Conservation (phyloP, 1,140 invertebrate genomes). For the Cyrtorhinus lividipennis region DNA sequence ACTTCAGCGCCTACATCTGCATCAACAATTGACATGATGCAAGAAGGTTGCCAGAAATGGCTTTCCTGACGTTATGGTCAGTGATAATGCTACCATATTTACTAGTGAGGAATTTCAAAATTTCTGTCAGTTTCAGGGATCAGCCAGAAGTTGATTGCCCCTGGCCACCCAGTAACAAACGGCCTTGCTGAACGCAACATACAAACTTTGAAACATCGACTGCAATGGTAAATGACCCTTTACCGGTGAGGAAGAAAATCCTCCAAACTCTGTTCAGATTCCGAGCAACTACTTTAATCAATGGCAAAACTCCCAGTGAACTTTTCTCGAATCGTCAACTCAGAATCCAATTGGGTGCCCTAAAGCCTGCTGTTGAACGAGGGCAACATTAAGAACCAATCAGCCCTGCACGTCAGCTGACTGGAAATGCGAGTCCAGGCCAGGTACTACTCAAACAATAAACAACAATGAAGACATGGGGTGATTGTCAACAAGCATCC, state of each 20-base stretch:
- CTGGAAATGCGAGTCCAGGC: not conserved
- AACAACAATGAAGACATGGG: not conserved
- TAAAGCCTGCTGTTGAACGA: not conserved
- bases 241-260: not conserved
- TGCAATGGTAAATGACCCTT: not conserved
- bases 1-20: not conserved
- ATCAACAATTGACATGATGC: conserved; percentile 10
- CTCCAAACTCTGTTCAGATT: not conserved
- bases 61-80: not conserved
- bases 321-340: not conserved
- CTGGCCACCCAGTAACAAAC: conserved; percentile 27
- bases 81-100: conserved; percentile 24
- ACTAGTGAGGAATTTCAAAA: conserved; percentile 28
- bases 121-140: conserved; percentile 27
- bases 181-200: conserved; percentile 18
- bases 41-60: not conserved
- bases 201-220: conserved; percentile 18
- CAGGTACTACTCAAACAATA: not conserved
- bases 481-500: not conserved
- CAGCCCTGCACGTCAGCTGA: not conserved
- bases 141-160: conserved; percentile 24
- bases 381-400: not conserved
- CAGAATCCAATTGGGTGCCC: not conserved
- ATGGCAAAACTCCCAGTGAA: not conserved
- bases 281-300: not conserved